Evolutionary conservation across 2,888 invertebrate genomes (phyloP).

Genomic region (Sialis lutaria): DNA sequence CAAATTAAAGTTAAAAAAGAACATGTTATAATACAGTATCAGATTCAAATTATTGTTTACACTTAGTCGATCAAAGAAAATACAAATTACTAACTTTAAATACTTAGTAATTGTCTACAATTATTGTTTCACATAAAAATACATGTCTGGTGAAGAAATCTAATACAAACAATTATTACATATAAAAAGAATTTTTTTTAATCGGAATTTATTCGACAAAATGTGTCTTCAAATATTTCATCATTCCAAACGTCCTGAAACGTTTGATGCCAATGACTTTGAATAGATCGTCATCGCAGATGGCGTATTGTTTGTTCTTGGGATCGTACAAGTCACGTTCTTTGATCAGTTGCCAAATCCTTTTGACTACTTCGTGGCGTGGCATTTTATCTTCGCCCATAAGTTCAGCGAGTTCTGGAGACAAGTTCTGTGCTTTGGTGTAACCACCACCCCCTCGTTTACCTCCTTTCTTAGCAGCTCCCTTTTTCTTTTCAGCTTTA

Average conservation of each 20-base stretch:
- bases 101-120: background rate
- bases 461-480: conserved; percentile 12
- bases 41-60: too few relatives aligned
- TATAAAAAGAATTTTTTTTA: conserved; percentile 15
- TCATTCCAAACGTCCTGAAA: conserved; percentile 92
- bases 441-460: conserved; percentile 56
- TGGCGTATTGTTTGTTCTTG: conserved; percentile 86
- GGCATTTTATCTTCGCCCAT: conserved; percentile 74
- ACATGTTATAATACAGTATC: too few relatives aligned
- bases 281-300: conserved; percentile 78
- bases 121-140: background rate
- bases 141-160: conserved; percentile 11
- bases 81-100: too few relatives aligned
- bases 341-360: conserved; percentile 80
- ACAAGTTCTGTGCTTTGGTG: conserved; percentile 67
- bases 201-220: conserved; percentile 43
- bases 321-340: conserved; percentile 81
- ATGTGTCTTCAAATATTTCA: conserved; percentile 88
- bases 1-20: too few relatives aligned
- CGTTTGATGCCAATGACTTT: conserved; percentile 84
- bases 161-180: conserved; percentile 7
- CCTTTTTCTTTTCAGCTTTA: conserved; percentile 31
- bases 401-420: conserved; percentile 67
- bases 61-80: too few relatives aligned
- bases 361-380: conserved; percentile 78